Base-by-base conservation (phyloP, 2,113 vertebrate genomes). In the Dasyornis broadbenti region DNA sequence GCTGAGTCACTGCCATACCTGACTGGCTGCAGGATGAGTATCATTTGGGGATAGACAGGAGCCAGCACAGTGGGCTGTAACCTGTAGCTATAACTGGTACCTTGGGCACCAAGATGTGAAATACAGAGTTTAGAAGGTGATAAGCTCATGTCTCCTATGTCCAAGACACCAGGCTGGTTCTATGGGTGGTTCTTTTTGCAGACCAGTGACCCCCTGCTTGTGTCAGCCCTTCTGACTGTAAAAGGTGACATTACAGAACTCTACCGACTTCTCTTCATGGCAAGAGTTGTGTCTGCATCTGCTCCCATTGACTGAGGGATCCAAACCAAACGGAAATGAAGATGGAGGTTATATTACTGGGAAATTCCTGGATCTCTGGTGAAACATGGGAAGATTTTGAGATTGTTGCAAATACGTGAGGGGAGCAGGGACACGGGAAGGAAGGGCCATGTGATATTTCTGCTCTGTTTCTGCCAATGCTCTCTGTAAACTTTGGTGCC, bases 221-320 rank as follows among this genome's bases (percentile, higher is more conserved):
- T 94, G 61, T 97, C 98, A 24, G 96, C 98, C 69, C 82, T 97
- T 56, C 98, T 99, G 79, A 98, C 97, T 40, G 69, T 99, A 52
- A 98, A 92, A 94, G 98, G 98, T 6, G 98, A 98, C 4, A 35
- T 98, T 52, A 98, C 96, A 4, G 98, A 97, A 24, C 95, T 96
- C 47, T 99, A 99, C 97, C 98, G 61, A 31, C 45, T 98, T 68
- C 80, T 98, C 83, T 82, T 98, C 17, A 92, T 95, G 59, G 96
- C 96, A 31, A 96, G 86, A 54, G 97, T 98, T 42, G 91, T 98
- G 78, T 88, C 97, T 37, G 89, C 75, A 5, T 18, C 5, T 85
- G 53, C 59, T 86, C 35, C 82, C 28, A 6, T 37, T 3, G 1
- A 4, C 42, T 86, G 77, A 94, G 63, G 33, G 12, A 17, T 4